Conservation (phyloP, 2,888 invertebrate species). For the Drosophila mercatorum region DNA sequence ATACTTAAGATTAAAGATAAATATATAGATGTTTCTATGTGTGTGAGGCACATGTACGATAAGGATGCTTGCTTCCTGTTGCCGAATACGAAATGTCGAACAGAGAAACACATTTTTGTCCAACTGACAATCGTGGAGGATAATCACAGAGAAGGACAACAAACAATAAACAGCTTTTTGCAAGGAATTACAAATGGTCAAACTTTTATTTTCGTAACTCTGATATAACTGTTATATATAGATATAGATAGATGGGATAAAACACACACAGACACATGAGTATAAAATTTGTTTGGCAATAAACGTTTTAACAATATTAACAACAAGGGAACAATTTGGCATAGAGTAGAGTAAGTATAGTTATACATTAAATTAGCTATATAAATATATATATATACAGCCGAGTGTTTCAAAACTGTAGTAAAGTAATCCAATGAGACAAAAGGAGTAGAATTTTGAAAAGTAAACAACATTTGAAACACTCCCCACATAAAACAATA, state of each 20-base stretch:
- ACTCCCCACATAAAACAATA: slow-evolving; percentile 40
- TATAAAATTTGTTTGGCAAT: slow-evolving; percentile 45
- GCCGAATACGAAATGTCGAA: slow-evolving; percentile 9
- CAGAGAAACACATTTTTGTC: slow-evolving; percentile 5
- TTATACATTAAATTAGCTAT: slow-evolving; percentile 53
- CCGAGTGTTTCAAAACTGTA: slow-evolving; percentile 55
- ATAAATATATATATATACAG: slow-evolving; percentile 52
- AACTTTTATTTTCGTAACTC: slow-evolving; percentile 50
- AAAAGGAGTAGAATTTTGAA: not conserved
- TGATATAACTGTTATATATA: slow-evolving; percentile 31
- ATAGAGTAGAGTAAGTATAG: slow-evolving; percentile 19
- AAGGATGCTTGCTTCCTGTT: slow-evolving; percentile 20
- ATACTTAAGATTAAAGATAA: slow-evolving; percentile 21
- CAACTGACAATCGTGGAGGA: not conserved
- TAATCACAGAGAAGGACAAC: slow-evolving; percentile 15
- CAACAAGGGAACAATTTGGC: slow-evolving; percentile 59
- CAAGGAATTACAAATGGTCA: slow-evolving; percentile 61
- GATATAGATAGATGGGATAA: slow-evolving; percentile 31
- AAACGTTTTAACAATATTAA: slow-evolving; percentile 62
- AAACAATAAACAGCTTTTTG: slow-evolving; percentile 54
- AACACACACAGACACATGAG: slow-evolving; percentile 39
- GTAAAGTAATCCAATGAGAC: not conserved
- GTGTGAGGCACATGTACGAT: slow-evolving; percentile 41
- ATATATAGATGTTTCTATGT: slow-evolving; percentile 9
- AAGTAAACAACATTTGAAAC: slow-evolving; percentile 51